phyloP scores from a whole-genome alignment of 2,888 invertebrate genomes.

The Ophioninae sp. region DNA sequence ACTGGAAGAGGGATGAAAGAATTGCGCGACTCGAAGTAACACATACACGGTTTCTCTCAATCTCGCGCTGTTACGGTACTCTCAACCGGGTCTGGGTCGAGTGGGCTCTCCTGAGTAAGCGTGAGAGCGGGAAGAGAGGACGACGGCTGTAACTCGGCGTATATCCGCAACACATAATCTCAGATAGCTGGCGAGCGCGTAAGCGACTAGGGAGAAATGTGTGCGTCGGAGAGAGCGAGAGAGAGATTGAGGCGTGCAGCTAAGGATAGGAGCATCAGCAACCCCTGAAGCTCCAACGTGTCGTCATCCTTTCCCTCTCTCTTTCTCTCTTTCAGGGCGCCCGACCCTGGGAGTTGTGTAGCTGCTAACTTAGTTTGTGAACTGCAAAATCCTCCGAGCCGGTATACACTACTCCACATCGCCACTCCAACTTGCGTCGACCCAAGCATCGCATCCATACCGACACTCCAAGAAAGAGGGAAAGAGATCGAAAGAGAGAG shows the following conservation, averaged over 20 bases:
- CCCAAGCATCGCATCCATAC: slow-evolving; percentile 49
- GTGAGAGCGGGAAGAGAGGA: slow-evolving; percentile 45
- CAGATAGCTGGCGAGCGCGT: slow-evolving; percentile 68
- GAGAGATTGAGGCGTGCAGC: slow-evolving; percentile 38
- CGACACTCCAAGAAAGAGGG: slow-evolving; percentile 26
- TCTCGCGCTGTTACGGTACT: slow-evolving; percentile 35
- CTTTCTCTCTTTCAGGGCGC: slow-evolving; percentile 49
- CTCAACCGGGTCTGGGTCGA: slow-evolving; percentile 45
- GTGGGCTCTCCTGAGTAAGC: slow-evolving; percentile 49
- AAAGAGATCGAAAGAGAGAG: slow-evolving; percentile 10
- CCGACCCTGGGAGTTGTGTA: slow-evolving; percentile 70
- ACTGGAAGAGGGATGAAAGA: slow-evolving; percentile 47
- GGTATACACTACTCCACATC: slow-evolving; percentile 55
- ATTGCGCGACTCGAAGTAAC: slow-evolving; percentile 28
- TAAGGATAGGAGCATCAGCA: slow-evolving; percentile 48
- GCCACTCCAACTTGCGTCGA: slow-evolving; percentile 12
- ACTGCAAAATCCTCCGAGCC: slow-evolving; percentile 79
- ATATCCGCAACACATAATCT: slow-evolving; percentile 76
- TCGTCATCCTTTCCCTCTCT: slow-evolving; percentile 26
- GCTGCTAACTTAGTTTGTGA: slow-evolving; percentile 80
- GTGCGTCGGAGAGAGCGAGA: neutral
- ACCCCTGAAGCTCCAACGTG: slow-evolving; percentile 48
- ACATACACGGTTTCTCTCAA: slow-evolving; percentile 58
- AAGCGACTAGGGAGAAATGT: neutral
- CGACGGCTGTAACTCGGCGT: slow-evolving; percentile 70